Conservation (phyloP, 2,888 invertebrate genomes). For the Psococerastis gibbosa region DNA sequence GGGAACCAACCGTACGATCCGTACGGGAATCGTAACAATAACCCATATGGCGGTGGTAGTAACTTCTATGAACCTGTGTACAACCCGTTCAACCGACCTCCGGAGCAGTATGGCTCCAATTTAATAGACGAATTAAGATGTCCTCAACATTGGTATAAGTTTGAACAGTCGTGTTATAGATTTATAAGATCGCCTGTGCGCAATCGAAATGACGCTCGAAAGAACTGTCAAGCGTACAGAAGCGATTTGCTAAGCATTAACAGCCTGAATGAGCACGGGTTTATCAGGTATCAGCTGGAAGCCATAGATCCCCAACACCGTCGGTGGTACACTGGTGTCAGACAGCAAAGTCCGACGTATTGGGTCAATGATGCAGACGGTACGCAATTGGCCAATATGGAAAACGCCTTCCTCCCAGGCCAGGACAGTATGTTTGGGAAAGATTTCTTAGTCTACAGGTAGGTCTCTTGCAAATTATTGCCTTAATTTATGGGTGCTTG, state of each 20-base stretch:
- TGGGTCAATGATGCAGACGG: constrained; percentile 74
- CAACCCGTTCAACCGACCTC: background rate
- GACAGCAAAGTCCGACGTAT: constrained; percentile 49
- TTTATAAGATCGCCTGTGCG: constrained; percentile 76
- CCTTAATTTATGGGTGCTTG: too few species aligned
- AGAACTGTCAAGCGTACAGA: constrained; percentile 64
- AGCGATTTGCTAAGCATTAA: constrained; percentile 66
- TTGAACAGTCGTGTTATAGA: constrained; percentile 65
- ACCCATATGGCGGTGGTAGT: background rate
- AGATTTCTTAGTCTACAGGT: constrained; percentile 65
- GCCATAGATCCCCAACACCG: constrained; percentile 68
- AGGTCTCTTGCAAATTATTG: constrained; percentile 12
- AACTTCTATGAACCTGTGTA: background rate
- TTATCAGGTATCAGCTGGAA: constrained; percentile 63
- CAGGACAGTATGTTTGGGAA: constrained; percentile 30
- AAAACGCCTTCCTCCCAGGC: constrained; percentile 57
- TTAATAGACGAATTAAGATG: constrained; percentile 32
- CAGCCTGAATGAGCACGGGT: constrained; percentile 69
- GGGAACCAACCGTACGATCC: background rate
- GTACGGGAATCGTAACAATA: background rate
- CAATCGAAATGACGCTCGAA: constrained; percentile 58
- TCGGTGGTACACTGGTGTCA: constrained; percentile 70
- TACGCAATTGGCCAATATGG: constrained; percentile 54
- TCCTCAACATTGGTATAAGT: constrained; percentile 74
- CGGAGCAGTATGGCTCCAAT: background rate